Percentiles rank a stretch among this genome's conserved stretches.
These are phyloP conservation scores for Paedocypris micromegethes DNA, from an alignment of 2,797 vertebrate genomes.

Conservation along the genomic window DNA sequence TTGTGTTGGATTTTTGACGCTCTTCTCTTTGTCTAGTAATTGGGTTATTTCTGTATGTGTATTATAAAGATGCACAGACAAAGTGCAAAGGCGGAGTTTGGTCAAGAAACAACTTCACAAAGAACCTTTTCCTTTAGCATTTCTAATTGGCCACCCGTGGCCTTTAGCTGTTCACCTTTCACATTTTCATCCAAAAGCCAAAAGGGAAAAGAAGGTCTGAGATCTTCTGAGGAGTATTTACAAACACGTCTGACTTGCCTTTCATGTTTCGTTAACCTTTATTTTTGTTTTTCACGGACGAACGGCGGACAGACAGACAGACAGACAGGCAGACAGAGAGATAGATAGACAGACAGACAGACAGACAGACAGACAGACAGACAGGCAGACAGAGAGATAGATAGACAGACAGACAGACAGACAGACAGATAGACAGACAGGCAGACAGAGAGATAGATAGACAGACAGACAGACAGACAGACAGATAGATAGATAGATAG, in stretches of 20 bases:
- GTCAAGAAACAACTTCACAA: constrained; percentile 43
- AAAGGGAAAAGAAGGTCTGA: constrained; percentile 20
- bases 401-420: neutral
- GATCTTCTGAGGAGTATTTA: neutral
- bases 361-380: too few relatives aligned
- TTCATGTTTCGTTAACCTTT: neutral
- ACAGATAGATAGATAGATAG: too few relatives aligned
- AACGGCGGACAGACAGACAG: too few relatives aligned
- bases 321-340: too few relatives aligned
- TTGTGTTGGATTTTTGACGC: constrained; percentile 30
- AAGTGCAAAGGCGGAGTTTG: constrained; percentile 38
- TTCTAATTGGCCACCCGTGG: constrained; percentile 54
- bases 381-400: too few relatives aligned
- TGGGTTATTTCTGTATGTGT: constrained; percentile 45
- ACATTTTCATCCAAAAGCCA: constrained; percentile 41
- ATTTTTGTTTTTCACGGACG: too few relatives aligned
- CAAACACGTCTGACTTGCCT: neutral
- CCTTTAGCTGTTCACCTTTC: constrained; percentile 50
- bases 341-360: too few relatives aligned
- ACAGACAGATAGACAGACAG: too few relatives aligned
- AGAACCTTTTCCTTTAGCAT: constrained; percentile 44
- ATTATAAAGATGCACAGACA: constrained; percentile 43
- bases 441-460: too few relatives aligned
- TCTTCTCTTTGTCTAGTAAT: constrained; percentile 46
- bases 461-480: too few relatives aligned